Base-by-base conservation (phyloP, 2,888 invertebrate species). In the Spilarctia lutea region DNA sequence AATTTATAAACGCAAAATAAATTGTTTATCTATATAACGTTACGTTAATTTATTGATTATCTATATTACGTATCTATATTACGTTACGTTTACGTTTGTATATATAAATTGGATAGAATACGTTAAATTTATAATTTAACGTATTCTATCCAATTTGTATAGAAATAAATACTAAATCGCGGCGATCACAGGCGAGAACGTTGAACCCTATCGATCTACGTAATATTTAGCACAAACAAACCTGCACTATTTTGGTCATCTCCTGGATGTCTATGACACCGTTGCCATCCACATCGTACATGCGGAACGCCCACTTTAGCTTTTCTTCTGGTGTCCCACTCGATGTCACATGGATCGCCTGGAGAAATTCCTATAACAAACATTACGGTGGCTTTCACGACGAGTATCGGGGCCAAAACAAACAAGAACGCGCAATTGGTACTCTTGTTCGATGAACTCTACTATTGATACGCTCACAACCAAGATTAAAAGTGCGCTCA, bases 191-290 rank as follows among this genome's bases (percentile, higher is more conserved):
- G 18, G 42, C 27, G 68, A 75, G 79, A 60, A 8, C 73, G 73
- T 77, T 77, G 74, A 70, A 74, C 68, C 52, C 30, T 65, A 73
- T 78, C 45, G 72, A 78, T 75, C 27, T 74, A 66, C 0, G 10
- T 72, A 73, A 68, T 65, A 33, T 72, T 73, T 20, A 60, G 10
- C 24, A 70, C 65, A 10, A n/a, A 85, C 94, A 93, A 94, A 99
- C 99, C 98, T 99, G 99, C 83, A 99, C 99, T 92, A 99, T 99
- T 97, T 99, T 99, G 83, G 99, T 99, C 99, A 99, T 99, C 97
- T 99, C 99, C 93, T 99, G 98, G 89, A 99, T 98, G 94, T 99
- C 99, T 94, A 99, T 99, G 88, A 99, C 98, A 78, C 99, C 99
- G 91, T 99, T 99, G 70, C 99, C 99, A 93, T 99, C 99, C 67